Evolutionary conservation across 30 jellyfish, hydroid and myxozoan genomes (phyloP).

Genomic region (Aurelia aurita): DNA sequence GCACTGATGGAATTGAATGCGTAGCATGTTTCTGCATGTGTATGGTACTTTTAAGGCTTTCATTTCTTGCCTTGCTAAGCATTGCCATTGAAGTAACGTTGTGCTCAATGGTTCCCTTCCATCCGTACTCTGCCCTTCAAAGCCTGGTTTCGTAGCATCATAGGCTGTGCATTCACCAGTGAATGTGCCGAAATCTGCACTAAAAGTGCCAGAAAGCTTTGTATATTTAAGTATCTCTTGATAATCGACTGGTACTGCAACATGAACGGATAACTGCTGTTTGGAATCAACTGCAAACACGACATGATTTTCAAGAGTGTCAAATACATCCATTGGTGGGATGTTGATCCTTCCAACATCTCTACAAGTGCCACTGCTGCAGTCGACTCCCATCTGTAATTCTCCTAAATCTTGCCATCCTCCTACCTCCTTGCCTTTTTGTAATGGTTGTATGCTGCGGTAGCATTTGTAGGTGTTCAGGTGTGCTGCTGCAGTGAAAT

Average conservation of each 20-base stretch:
- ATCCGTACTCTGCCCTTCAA: constrained; percentile 35
- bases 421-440: not conserved
- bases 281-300: constrained; percentile 53
- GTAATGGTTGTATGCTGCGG: constrained; percentile 10
- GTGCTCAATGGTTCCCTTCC: constrained; percentile 59
- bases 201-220: constrained; percentile 37
- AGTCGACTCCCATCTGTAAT: constrained; percentile 53
- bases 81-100: constrained; percentile 2
- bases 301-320: constrained; percentile 41
- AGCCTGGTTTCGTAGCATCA: constrained; percentile 29
- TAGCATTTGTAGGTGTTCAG: constrained; percentile 56
- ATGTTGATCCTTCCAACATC: constrained; percentile 42
- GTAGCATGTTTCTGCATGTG: not conserved
- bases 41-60: constrained; percentile 12
- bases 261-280: constrained; percentile 30
- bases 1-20: not conserved
- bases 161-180: constrained; percentile 30
- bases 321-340: constrained; percentile 49
- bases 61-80: constrained; percentile 25
- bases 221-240: constrained; percentile 24
- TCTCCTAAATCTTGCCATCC: constrained; percentile 57
- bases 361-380: constrained; percentile 47
- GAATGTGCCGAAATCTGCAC: constrained; percentile 51
- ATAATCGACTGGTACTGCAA: constrained; percentile 30
- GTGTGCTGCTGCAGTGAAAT: constrained; percentile 34